A percentile compares a stretch with the other conserved stretches of the same genome.
Conservation (phyloP, 2,797 vertebrate species). For the Danionella dracula region DNA sequence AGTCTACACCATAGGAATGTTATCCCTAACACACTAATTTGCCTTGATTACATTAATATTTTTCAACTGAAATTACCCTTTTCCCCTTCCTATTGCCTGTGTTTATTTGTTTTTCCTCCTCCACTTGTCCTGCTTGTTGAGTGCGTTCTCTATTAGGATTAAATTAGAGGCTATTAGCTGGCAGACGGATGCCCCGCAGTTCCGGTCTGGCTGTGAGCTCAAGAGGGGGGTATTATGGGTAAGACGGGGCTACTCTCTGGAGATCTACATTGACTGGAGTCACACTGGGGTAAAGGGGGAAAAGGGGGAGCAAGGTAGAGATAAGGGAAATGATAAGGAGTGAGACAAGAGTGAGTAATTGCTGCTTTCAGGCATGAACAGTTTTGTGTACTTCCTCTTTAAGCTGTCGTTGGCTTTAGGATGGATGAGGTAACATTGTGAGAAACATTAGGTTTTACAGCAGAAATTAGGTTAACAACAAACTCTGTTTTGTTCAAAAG, state of each 20-base stretch:
- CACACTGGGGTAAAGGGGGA: background rate
- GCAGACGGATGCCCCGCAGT: constrained; percentile 61
- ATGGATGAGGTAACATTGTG: constrained; percentile 20
- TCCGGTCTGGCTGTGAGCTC: constrained; percentile 56
- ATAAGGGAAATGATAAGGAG: constrained; percentile 17
- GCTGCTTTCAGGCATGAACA: constrained; percentile 26
- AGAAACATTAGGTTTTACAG: too few relatives aligned
- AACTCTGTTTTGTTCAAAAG: too few relatives aligned
- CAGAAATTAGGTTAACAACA: too few relatives aligned
- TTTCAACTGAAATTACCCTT: constrained; percentile 68
- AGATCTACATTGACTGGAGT: constrained; percentile 8
- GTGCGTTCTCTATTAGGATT: constrained; percentile 66
- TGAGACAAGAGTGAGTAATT: constrained; percentile 21
- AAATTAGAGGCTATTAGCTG: constrained; percentile 70
- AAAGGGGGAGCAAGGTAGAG: background rate
- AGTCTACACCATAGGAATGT: constrained; percentile 62
- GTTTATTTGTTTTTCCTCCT: constrained; percentile 63
- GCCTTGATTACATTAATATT: constrained; percentile 75
- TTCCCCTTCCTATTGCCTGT: constrained; percentile 69
- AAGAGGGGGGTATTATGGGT: constrained; percentile 37
- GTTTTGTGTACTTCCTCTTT: constrained; percentile 25
- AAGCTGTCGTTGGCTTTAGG: constrained; percentile 9
- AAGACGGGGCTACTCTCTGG: constrained; percentile 33
- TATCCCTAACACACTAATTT: constrained; percentile 70
- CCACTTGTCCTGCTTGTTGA: constrained; percentile 46